Base-by-base conservation (phyloP, 2,113 vertebrate genomes). In the Amazona vittata region DNA sequence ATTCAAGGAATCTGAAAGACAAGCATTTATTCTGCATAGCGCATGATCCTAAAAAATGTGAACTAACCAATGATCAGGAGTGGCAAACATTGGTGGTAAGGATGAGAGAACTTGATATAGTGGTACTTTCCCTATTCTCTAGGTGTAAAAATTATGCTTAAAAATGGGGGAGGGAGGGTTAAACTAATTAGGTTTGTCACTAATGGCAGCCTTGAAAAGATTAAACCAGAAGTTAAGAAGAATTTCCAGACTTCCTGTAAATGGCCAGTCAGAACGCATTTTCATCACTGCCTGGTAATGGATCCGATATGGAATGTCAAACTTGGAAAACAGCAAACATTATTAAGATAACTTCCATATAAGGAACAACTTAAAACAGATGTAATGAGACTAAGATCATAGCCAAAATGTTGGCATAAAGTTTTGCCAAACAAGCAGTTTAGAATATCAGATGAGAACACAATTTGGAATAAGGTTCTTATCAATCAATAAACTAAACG, bases 331-430 rank as follows among this genome's bases (percentile, higher is more conserved):
- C 6, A 64, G 93, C 93, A 96, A 96, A 90, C 21, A 41, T 91
- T 76, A 57, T 57, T 80, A 90, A 97, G 92, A 59, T 90, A 69
- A 76, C 92, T 96, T 96, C 83, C 86, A 97, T 86, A 90, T 47
- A 93, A 52, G 65, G 62, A 93, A 82, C 83, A 98, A 95, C 68
- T 95, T 96, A 89, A 74, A 97, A 70, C 70, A 97, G 76, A 96
- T 74, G 53, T 69, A 96, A 96, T 84, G 84, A 97, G 79, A 41
- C 86, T 57, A 89, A 94, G 94, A 84, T 83, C 35, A 55, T 39
- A 87, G 94, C 28, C 77, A 89, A 94, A 39, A 71, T 14, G 77
- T 9, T 85, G 67, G 83, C 93, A 91, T 69, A 37, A 57, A 55
- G 93, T 82, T 74, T 31, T 86, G 89, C 83, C 90, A 96, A 96